phyloP scores from a whole-genome alignment of 1,140 invertebrate genomes.

The Pseudomyrmex flavicornis region DNA sequence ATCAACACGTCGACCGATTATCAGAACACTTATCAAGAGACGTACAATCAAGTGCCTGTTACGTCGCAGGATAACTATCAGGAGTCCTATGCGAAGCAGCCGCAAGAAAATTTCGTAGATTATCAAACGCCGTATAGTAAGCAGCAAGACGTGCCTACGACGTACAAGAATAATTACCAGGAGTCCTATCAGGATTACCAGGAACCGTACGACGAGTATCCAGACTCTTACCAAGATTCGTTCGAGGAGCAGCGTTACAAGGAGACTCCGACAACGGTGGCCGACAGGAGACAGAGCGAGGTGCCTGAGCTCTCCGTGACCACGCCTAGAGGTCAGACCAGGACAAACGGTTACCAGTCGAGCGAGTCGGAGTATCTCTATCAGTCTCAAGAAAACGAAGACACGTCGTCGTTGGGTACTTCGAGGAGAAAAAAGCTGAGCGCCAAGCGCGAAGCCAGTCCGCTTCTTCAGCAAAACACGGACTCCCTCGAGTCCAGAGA shows the following conservation, averaged over 20 bases:
- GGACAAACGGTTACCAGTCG: slow-evolving; percentile 79
- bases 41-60: slow-evolving; percentile 70
- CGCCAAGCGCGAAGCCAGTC: slow-evolving; percentile 78
- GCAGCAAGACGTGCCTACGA: slow-evolving; percentile 64
- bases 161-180: slow-evolving; percentile 77
- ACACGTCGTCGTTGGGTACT: slow-evolving; percentile 68
- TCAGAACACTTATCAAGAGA: slow-evolving; percentile 72
- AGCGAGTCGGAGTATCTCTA: slow-evolving; percentile 81
- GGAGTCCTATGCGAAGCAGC: slow-evolving; percentile 71
- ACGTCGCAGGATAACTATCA: slow-evolving; percentile 73
- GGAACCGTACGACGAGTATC: slow-evolving; percentile 78
- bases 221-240: slow-evolving; percentile 78
- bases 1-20: slow-evolving; percentile 76
- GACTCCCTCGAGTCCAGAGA: slow-evolving; percentile 87
- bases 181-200: slow-evolving; percentile 73
- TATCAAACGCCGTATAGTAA: slow-evolving; percentile 76
- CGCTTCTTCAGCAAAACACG: slow-evolving; percentile 84
- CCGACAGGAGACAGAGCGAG: slow-evolving; percentile 77
- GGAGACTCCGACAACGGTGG: slow-evolving; percentile 61
- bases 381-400: slow-evolving; percentile 72
- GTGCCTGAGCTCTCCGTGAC: slow-evolving; percentile 82
- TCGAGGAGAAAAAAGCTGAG: slow-evolving; percentile 75
- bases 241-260: slow-evolving; percentile 78
- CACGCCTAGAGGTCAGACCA: slow-evolving; percentile 80
- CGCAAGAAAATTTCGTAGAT: slow-evolving; percentile 74